phyloP scores from a whole-genome alignment of 2,888 invertebrate genomes.

The Thecophora atra region DNA sequence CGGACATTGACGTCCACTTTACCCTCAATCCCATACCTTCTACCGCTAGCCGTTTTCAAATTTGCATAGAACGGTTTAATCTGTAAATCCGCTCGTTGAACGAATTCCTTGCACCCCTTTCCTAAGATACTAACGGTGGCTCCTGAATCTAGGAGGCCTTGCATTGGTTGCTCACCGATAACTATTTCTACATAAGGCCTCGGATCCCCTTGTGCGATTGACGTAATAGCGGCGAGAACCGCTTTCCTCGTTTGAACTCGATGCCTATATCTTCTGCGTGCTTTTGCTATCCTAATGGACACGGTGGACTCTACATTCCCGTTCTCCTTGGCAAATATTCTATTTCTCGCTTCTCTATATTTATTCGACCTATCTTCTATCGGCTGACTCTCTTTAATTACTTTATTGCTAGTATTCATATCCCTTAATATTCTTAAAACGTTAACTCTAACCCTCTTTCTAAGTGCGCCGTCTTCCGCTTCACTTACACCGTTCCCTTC shows the following conservation, averaged over 20 bases:
- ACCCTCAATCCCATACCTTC: background rate
- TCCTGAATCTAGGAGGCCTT: conserved; percentile 33
- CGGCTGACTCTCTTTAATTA: background rate
- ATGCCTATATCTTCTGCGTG: background rate
- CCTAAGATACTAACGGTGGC: conserved; percentile 22
- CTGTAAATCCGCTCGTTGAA: too few relatives aligned
- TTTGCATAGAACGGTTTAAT: too few relatives aligned
- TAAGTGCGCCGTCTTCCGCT: too few relatives aligned
- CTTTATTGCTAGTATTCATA: background rate
- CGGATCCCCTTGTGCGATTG: background rate
- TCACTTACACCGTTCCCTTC: too few relatives aligned
- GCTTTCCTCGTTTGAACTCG: background rate
- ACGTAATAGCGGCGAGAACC: background rate
- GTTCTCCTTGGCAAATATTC: background rate
- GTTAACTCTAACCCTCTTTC: too few relatives aligned
- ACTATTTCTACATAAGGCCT: background rate
- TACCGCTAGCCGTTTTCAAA: conserved; percentile 19
- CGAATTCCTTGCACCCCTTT: background rate
- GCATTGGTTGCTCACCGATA: background rate
- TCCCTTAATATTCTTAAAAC: too few relatives aligned
- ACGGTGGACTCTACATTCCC: background rate
- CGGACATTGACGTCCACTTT: background rate
- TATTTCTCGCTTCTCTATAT: background rate
- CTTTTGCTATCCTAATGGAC: background rate
- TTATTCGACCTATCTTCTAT: background rate